Conservation (phyloP, 2,113 vertebrate species). For the Rhea pennata region DNA sequence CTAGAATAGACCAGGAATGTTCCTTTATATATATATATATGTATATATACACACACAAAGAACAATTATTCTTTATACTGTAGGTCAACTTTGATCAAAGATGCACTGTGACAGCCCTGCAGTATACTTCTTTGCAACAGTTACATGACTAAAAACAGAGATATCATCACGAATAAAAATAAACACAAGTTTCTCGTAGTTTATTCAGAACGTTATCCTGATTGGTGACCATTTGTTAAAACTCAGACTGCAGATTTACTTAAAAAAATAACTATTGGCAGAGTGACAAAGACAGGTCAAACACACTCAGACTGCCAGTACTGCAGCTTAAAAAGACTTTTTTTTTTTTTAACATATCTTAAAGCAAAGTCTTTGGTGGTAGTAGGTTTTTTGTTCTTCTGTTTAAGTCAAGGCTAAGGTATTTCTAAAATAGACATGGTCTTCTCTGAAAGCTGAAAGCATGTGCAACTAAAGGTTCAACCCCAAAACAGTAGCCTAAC, state of each 20-base stretch:
- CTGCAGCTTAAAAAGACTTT: not conserved
- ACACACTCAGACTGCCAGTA: not conserved
- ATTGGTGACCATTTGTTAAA: not conserved
- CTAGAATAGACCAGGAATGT: not conserved
- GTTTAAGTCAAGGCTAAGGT: not conserved
- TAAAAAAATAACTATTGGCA: not conserved
- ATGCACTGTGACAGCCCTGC: not conserved
- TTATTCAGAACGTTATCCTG: not conserved
- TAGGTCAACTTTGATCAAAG: not conserved
- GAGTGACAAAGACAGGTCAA: not conserved
- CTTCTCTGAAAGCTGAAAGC: not conserved
- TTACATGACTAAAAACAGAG: not conserved
- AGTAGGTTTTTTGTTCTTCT: not conserved
- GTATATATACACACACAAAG: not conserved
- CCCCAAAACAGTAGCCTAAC: not conserved
- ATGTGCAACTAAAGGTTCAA: not conserved
- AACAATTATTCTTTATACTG: not conserved
- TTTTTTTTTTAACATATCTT: not conserved
- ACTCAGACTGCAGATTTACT: not conserved
- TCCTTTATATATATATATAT: too few relatives aligned
- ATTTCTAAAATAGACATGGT: not conserved
- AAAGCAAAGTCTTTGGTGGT: not conserved
- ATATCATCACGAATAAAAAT: not conserved
- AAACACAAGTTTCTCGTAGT: not conserved
- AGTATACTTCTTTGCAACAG: not conserved